A percentile compares a stretch with the other conserved stretches of the same genome.
These are phyloP conservation scores for Chondrilla cf. caribensis DNA, from an alignment of 37 sponge, comb jelly and placozoan genomes.

Conservation along the genomic window DNA sequence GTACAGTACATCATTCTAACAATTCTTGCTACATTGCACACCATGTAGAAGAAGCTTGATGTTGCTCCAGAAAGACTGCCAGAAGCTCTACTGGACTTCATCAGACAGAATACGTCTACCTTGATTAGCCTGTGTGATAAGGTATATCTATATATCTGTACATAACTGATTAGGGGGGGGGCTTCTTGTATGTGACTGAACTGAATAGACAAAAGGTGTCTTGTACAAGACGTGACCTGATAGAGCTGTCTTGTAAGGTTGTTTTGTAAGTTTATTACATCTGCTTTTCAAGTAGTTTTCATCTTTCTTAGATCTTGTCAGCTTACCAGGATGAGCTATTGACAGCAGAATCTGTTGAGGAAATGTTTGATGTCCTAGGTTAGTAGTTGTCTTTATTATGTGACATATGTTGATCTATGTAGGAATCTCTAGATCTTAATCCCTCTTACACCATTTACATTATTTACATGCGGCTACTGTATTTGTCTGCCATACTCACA, in stretches of 20 bases:
- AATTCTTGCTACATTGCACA: too few species aligned
- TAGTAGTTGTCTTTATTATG: background rate
- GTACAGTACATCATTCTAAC: too few species aligned
- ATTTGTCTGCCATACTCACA: background rate
- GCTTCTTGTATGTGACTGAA: too few species aligned
- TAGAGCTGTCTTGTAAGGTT: too few species aligned
- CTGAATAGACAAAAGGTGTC: too few species aligned
- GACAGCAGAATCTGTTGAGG: slow-evolving; percentile 72
- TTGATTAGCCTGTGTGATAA: slow-evolving; percentile 68
- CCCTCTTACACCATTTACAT: too few species aligned
- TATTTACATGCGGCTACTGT: too few species aligned
- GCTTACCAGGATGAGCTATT: slow-evolving; percentile 73
- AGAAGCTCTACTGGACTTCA: slow-evolving; percentile 62
- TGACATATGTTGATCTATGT: background rate
- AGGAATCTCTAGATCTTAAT: too few species aligned
- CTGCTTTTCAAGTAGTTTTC: too few species aligned
- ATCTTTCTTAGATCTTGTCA: slow-evolving; percentile 50
- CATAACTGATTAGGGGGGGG: too few species aligned
- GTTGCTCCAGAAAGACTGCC: slow-evolving; percentile 29
- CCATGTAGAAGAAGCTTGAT: slow-evolving; percentile 37
- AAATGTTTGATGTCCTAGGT: slow-evolving; percentile 77
- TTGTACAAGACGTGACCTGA: too few species aligned
- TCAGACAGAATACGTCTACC: slow-evolving; percentile 60
- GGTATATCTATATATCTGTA: slow-evolving; percentile 24
- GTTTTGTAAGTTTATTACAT: too few species aligned